Base-by-base conservation (phyloP, 1,140 invertebrate genomes). In the Anagrus nilaparvatae region DNA sequence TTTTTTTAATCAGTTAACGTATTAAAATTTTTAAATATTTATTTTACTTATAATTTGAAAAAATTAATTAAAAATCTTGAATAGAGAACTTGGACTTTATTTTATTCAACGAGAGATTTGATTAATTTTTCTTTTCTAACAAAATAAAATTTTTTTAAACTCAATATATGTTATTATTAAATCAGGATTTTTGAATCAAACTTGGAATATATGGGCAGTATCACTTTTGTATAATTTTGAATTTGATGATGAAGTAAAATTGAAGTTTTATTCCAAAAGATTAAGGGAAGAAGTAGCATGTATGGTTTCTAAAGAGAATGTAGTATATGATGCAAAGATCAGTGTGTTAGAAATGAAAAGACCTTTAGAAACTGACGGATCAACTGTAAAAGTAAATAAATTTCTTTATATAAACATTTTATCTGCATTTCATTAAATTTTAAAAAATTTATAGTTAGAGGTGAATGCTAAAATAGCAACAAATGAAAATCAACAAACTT, bases 281-380 rank as follows among this genome's bases (percentile, higher is more conserved):
- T 44, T 65, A 18, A 52, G 59, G 29, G 61, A 65, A 47, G 58
- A 63, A 47, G 36, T 64, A 9, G 58, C 63, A 31, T 35, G n/a
- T 5, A 55, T 38, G 12, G 40, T 60, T 10, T 19, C 47, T 1
- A 45, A 54, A 21, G 58, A 65, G 23, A 21, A 64, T 38, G 55
- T 60, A 3, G 48, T 33, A 4, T 65, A 65, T 27, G 31, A 45
- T 4, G 49, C 53, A 7, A 51, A 52, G 21, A 45, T 65, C 28
- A 42, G 23, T 32, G 9, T 59, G 33, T 18, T 54, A 30, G 45
- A 58, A n/a, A 18, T 49, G 10, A 20, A 51, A 10, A 28, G 5
- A 5, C 29, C 25, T 5, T 44, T 33, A 27, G 36, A 50, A 18
- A 50, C 43, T 0, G 49, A 61, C 48, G 38, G 50, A 20, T 50